A percentile compares a stretch with the other conserved stretches of the same genome.
These are phyloP conservation scores for Latrodectus hesperus DNA, from an alignment of 2,888 invertebrate genomes.

Conservation along the genomic window DNA sequence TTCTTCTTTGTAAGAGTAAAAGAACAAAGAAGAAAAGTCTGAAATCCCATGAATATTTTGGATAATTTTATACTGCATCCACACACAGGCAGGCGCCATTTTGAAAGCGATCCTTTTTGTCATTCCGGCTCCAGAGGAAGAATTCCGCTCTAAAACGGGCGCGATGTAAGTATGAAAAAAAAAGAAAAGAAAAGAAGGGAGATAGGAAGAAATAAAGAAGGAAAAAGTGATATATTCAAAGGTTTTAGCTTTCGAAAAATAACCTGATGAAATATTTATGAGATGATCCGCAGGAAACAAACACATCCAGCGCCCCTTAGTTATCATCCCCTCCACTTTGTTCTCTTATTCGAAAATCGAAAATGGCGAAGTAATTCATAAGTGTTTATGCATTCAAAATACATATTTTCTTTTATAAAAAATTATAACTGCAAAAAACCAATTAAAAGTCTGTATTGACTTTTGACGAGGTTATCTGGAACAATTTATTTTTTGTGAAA, in stretches of 20 bases:
- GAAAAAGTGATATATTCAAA: constrained; percentile 43
- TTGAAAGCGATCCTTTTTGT: constrained; percentile 34
- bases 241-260: constrained; percentile 37
- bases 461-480: no score
- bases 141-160: constrained; percentile 12
- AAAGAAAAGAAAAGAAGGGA: neutral
- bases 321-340: constrained; percentile 25
- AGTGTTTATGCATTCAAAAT: no score
- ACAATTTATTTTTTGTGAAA: no score
- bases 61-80: constrained; percentile 30
- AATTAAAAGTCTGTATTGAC: no score
- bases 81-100: constrained; percentile 2
- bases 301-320: constrained; percentile 6
- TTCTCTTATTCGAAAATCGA: constrained; percentile 30
- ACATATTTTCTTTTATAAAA: no score
- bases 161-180: neutral
- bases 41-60: constrained; percentile 63
- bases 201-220: neutral
- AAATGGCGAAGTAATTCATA: constrained; percentile 4
- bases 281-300: constrained; percentile 39
- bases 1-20: constrained; percentile 3
- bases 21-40: constrained; percentile 9
- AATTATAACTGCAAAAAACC: no score
- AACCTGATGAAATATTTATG: constrained; percentile 58
- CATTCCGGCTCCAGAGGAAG: constrained; percentile 41